Base-by-base conservation (phyloP, 2,113 vertebrate species). In the Xiphophorus hellerii region DNA sequence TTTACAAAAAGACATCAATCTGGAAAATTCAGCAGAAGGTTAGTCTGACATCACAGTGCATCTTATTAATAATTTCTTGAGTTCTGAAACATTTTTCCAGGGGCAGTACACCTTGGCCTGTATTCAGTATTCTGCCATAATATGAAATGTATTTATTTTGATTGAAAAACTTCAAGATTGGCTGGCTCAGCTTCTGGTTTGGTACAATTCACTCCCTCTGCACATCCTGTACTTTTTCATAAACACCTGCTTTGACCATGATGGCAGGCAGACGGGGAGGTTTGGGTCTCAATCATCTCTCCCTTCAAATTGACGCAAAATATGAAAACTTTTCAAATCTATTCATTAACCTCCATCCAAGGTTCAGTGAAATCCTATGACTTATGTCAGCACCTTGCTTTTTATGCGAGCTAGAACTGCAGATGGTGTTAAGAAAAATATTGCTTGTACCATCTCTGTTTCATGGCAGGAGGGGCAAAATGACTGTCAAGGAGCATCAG, bases 141-240 rank as follows among this genome's bases (percentile, higher is more conserved):
- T 74, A 80, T 86, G 71, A 87, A 85, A 92, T 80, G 73, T 83
- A 83, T 84, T 91, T 78, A 81, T 85, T 80, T 89, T 92, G 89
- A 91, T 90, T 90, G 87, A 93, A 92, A 91, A 88, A 91, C 78
- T 87, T 80, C 4, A 62, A 81, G 87, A 90, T 80, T 78, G 84
- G 80, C 82, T 83, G 80, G 71, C 88, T 93, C 86, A 87, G 88
- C 90, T 82, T 60, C 66, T 77, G 89, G 83, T 85, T 86, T 39
- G 71, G 83, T 80, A 83, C 69, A 31, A 27, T 74, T 85, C 73
- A 3, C 13, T 80, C 78, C 67, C 54, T 62, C 37, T 44, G 76
- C 81, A 87, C 90, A 89, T 82, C 83, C 76, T 87, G 83, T 85
- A 77, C 80, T 77, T 76, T 79, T 83, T 88, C 66, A 89, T 82